phyloP scores from a whole-genome alignment of 2,113 vertebrate genomes.

The Megaceryle torquata region DNA sequence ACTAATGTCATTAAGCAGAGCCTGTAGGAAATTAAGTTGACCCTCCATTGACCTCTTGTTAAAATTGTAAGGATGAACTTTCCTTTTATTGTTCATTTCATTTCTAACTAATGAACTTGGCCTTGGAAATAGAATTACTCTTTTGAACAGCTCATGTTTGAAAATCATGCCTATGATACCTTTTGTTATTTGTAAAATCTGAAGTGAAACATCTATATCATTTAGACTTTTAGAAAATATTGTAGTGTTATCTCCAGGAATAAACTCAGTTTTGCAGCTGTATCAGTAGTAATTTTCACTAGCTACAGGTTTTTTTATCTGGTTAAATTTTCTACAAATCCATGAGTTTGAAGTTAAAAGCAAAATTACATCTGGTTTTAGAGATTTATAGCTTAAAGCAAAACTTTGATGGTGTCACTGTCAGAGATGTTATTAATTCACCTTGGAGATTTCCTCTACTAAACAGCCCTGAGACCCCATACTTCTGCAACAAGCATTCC shows the following conservation, averaged over 20 bases:
- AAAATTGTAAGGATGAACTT: background rate
- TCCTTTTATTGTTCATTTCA: background rate
- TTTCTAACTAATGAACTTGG: constrained; percentile 14
- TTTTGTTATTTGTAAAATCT: background rate
- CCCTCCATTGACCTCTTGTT: background rate
- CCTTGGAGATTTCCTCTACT: background rate
- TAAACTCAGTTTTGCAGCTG: background rate
- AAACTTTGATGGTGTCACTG: background rate
- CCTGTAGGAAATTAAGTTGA: constrained; percentile 2
- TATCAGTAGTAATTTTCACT: background rate
- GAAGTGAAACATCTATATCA: background rate
- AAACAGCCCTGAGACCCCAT: background rate
- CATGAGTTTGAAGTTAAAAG: background rate
- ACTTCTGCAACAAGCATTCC: background rate
- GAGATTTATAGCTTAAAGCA: background rate
- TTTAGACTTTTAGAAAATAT: background rate
- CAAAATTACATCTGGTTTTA: background rate
- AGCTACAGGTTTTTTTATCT: background rate
- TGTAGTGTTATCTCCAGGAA: background rate
- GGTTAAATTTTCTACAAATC: background rate
- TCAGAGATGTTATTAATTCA: background rate
- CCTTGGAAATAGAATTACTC: background rate
- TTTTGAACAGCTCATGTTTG: background rate
- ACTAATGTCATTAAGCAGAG: background rate
- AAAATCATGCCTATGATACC: background rate